These are phyloP conservation scores for Paelopatides confundens DNA, from an alignment of 53 echinoderm and acorn worm genomes.

Conservation along the genomic window DNA sequence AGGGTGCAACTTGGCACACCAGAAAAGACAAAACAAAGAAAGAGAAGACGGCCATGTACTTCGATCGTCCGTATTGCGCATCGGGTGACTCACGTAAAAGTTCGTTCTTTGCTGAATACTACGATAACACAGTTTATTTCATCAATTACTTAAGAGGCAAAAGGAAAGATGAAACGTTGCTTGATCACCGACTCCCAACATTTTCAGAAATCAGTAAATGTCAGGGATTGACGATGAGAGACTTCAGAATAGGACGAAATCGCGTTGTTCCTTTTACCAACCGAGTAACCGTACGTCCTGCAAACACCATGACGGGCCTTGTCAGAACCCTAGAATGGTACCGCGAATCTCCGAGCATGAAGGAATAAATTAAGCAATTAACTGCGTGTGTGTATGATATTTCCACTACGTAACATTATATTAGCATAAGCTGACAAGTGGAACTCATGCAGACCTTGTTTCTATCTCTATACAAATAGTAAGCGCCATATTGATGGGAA, in stretches of 20 bases:
- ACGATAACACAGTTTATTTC: constrained; percentile 70
- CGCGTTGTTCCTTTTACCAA: constrained; percentile 58
- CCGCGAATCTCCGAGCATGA: no score
- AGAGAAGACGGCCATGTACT: not conserved
- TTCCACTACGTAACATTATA: no score
- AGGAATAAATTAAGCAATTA: no score
- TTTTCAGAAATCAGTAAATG: constrained; percentile 51
- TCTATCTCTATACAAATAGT: no score
- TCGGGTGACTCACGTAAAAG: not conserved
- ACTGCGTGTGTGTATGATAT: no score
- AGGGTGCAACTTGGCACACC: not conserved
- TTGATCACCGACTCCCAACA: not conserved
- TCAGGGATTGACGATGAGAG: constrained; percentile 62
- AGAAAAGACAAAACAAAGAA: not conserved
- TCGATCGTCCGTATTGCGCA: no score
- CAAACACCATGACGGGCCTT: not conserved
- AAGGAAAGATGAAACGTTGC: not conserved
- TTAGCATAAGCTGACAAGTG: no score
- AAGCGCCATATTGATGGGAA: no score
- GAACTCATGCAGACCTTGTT: no score
- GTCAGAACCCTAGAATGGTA: constrained; percentile 36
- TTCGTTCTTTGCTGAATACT: constrained; percentile 18
- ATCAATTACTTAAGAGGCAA: constrained; percentile 66
- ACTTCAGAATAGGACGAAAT: constrained; percentile 68
- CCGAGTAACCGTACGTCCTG: not conserved